Conservation (phyloP, 2,797 vertebrate species). For the Scomberomorus guttatus region DNA sequence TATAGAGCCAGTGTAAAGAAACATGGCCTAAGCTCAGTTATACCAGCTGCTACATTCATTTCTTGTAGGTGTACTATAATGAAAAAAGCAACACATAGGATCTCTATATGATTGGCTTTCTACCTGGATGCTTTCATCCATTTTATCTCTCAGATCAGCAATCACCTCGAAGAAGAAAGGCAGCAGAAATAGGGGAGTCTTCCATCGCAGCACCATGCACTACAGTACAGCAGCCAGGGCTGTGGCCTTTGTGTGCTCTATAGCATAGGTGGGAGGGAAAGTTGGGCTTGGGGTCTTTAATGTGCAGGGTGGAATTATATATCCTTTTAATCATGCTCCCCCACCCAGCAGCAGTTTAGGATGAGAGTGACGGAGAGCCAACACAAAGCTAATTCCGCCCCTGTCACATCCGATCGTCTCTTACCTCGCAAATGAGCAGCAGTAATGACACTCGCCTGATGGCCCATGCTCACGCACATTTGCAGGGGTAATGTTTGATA, state of each 20-base stretch:
- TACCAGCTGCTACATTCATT: conserved; percentile 67
- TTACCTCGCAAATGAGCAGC: conserved; percentile 90
- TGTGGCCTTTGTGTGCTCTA: conserved; percentile 54
- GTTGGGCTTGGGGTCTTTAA: conserved; percentile 89
- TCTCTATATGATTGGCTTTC: conserved; percentile 79
- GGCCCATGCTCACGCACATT: conserved; percentile 85
- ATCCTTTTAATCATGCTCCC: conserved; percentile 96
- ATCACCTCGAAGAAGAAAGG: conserved; percentile 77
- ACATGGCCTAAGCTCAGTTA: conserved; percentile 62
- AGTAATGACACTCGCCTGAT: conserved; percentile 90
- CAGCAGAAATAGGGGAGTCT: conserved; percentile 48
- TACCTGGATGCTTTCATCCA: conserved; percentile 77
- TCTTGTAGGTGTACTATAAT: conserved; percentile 71
- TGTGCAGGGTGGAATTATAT: conserved; percentile 89
- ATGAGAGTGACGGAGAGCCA: conserved; percentile 93
- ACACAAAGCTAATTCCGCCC: conserved; percentile 92
- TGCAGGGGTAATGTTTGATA: conserved; percentile 80
- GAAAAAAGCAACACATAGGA: conserved; percentile 73
- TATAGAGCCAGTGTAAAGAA: conserved; percentile 54
- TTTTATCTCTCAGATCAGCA: conserved; percentile 77
- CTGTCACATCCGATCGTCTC: conserved; percentile 91
- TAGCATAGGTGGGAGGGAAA: conserved; percentile 61
- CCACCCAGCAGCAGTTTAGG: conserved; percentile 86
- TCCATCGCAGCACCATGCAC: conserved; percentile 40
- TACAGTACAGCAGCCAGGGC: conserved; percentile 24